Evolutionary conservation across 2,113 vertebrate genomes (phyloP).

Genomic region (Tenebrosternarchus preto): DNA sequence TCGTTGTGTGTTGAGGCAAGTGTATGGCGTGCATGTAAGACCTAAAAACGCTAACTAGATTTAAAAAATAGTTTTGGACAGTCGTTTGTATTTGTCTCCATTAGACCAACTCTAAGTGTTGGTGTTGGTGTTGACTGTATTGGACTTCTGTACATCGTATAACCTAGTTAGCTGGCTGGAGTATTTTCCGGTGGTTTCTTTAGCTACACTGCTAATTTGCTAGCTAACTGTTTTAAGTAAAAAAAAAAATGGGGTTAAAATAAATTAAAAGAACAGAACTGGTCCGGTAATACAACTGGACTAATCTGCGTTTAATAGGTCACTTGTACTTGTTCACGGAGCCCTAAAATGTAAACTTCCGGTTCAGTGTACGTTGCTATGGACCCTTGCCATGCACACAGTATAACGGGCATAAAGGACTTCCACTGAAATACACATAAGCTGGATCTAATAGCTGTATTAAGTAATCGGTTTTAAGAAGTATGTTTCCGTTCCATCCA

Average conservation of each 20-base stretch:
- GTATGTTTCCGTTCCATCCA: too few relatives aligned
- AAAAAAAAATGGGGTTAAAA: neutral
- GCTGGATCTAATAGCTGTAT: too few relatives aligned
- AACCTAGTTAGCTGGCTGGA: too few relatives aligned
- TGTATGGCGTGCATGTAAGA: neutral
- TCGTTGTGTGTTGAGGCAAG: neutral
- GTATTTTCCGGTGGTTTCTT: too few relatives aligned
- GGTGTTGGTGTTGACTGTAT: too few relatives aligned
- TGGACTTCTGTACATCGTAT: too few relatives aligned
- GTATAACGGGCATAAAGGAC: neutral
- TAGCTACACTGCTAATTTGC: neutral
- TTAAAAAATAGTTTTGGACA: neutral
- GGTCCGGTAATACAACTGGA: constrained; percentile 15
- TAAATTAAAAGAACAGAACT: neutral
- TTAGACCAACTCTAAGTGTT: neutral
- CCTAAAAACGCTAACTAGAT: too few relatives aligned
- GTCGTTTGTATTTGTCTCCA: neutral
- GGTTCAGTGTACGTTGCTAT: neutral
- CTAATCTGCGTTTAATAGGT: constrained; percentile 53
- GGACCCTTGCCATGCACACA: neutral
- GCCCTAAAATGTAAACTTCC: neutral
- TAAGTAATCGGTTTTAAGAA: too few relatives aligned
- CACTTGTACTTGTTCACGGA: neutral
- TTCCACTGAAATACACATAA: neutral
- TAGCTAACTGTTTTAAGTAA: neutral